Conservation (phyloP, 2,113 vertebrate genomes). For the Odocoileus hemionus region DNA sequence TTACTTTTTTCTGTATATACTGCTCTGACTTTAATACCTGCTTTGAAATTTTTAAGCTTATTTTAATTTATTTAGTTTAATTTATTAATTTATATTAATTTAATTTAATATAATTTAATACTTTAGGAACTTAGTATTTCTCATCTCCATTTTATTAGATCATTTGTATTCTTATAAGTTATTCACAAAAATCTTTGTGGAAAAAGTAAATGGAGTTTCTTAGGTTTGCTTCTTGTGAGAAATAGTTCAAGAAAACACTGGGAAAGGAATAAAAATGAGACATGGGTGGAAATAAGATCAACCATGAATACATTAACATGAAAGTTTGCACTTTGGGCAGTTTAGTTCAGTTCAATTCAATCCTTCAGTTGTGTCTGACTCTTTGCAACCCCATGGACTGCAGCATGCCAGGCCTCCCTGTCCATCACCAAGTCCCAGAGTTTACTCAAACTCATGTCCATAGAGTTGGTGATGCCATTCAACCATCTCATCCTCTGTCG, state of each 20-base stretch:
- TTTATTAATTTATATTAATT: neutral
- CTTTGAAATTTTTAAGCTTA: neutral
- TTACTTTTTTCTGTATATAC: neutral
- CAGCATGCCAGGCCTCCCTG: neutral
- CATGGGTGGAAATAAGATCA: neutral
- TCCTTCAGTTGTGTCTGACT: neutral
- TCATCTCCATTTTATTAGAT: neutral
- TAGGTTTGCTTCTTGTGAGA: neutral
- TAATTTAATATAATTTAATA: neutral
- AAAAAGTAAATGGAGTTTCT: neutral
- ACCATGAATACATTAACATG: neutral
- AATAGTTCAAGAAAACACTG: neutral
- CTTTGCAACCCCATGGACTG: neutral
- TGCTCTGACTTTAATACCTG: neutral
- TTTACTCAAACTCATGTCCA: neutral
- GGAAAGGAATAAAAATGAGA: neutral
- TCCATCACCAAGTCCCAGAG: neutral
- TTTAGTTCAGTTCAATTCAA: neutral
- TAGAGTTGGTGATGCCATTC: neutral
- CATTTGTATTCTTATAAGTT: neutral
- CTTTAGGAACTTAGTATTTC: neutral
- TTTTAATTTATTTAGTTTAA: neutral
- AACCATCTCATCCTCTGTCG: rapidly evolving
- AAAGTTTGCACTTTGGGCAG: neutral
- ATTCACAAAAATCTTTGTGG: neutral